These are phyloP conservation scores for Premnoplex brunnescens DNA, from an alignment of 2,797 vertebrate species.

Conservation along the genomic window DNA sequence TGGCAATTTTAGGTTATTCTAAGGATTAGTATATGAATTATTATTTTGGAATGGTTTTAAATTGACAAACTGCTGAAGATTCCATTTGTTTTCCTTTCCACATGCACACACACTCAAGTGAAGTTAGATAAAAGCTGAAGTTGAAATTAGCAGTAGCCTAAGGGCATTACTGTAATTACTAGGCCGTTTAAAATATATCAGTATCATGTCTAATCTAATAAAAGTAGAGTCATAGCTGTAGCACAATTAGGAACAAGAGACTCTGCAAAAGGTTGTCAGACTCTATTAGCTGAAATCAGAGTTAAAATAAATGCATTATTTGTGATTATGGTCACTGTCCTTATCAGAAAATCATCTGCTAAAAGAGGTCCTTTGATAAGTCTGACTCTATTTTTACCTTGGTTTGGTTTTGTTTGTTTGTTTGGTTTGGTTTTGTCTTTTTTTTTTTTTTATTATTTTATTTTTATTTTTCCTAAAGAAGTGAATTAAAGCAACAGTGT, in stretches of 20 bases:
- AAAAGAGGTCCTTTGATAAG: not conserved
- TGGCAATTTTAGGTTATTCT: not conserved
- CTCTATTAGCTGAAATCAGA: slow-evolving; percentile 44
- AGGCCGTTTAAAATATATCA: slow-evolving; percentile 50
- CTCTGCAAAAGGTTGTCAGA: slow-evolving; percentile 47
- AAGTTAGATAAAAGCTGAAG: slow-evolving; percentile 23
- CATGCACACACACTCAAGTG: not conserved
- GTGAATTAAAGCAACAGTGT: not conserved
- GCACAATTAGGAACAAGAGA: slow-evolving; percentile 29
- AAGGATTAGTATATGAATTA: not conserved
- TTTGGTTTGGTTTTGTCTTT: not conserved
- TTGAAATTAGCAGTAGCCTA: slow-evolving; percentile 24
- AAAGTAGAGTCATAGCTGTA: slow-evolving; percentile 23
- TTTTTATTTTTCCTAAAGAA: not conserved
- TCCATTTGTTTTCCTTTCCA: not conserved
- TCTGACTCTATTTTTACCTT: not conserved
- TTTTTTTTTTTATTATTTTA: not conserved
- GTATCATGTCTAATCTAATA: slow-evolving; percentile 57
- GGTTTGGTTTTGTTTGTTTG: too few species aligned
- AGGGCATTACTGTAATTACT: slow-evolving; percentile 48
- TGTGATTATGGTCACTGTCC: not conserved
- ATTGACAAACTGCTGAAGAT: not conserved
- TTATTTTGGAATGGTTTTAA: not conserved
- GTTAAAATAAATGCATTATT: not conserved
- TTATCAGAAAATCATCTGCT: not conserved